Percentiles rank a stretch among this genome's conserved stretches.
Conservation (phyloP, 2,113 vertebrate species). For the Balaeniceps rex region DNA sequence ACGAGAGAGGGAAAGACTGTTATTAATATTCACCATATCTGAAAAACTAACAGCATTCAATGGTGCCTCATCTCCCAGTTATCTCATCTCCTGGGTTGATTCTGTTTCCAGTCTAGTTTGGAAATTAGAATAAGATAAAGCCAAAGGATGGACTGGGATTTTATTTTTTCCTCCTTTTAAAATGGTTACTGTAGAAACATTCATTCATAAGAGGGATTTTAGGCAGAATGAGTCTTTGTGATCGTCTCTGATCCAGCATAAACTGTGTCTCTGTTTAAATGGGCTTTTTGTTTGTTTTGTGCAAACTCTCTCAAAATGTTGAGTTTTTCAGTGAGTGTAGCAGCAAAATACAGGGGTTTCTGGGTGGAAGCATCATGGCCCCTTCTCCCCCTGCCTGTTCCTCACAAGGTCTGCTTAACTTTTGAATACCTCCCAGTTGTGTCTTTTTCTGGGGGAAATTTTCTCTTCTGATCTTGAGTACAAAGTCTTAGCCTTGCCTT, state of each 20-base stretch:
- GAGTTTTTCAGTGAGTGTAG: neutral
- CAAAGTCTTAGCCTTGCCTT: neutral
- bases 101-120: neutral
- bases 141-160: neutral
- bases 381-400: neutral
- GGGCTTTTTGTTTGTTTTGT: neutral
- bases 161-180: neutral
- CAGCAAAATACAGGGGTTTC: neutral
- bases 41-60: neutral
- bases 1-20: neutral
- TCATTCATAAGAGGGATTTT: neutral
- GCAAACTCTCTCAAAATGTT: neutral
- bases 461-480: neutral
- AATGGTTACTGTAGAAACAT: neutral
- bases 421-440: neutral
- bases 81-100: neutral
- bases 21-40: neutral
- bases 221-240: neutral
- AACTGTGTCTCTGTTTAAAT: neutral
- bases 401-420: neutral
- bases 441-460: neutral
- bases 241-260: neutral
- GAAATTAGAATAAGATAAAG: neutral
- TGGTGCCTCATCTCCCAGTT: neutral
- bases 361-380: neutral